Percentiles rank a stretch among this genome's conserved stretches.
Conservation (phyloP, 2,113 vertebrate species). For the Motacilla tschutschensis region DNA sequence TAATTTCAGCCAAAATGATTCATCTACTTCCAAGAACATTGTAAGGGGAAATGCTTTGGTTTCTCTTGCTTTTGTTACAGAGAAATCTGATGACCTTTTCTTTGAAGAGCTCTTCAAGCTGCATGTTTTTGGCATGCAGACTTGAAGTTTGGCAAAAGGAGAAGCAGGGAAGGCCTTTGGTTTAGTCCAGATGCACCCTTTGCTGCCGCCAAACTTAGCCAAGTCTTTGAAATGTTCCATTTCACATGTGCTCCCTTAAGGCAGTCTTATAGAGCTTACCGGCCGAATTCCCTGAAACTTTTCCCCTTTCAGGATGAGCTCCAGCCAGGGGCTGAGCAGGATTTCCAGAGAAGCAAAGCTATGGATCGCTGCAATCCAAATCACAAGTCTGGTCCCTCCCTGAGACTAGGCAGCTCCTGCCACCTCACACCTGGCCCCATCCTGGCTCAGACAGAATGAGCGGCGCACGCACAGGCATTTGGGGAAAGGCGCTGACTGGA, state of each 20-base stretch:
- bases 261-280: not conserved
- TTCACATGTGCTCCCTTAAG: conserved; percentile 35
- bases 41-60: conserved; percentile 41
- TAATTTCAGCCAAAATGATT: conserved; percentile 46
- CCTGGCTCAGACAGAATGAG: not conserved
- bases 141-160: conserved; percentile 50
- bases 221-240: conserved; percentile 33
- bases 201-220: conserved; percentile 3
- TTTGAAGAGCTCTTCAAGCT: conserved; percentile 39
- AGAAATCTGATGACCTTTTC: conserved; percentile 58
- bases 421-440: not conserved
- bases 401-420: not conserved
- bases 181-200: conserved; percentile 37
- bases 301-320: not conserved
- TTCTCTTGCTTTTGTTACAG: conserved; percentile 45
- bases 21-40: conserved; percentile 41
- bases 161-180: conserved; percentile 29
- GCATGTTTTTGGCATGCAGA: conserved; percentile 10
- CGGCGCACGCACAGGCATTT: not conserved
- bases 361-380: not conserved
- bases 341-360: conserved; percentile 24
- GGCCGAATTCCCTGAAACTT: not conserved
- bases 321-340: not conserved
- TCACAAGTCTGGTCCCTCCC: not conserved
- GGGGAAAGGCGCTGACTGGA: not conserved